Percentiles rank a stretch among this genome's conserved stretches.
phyloP scores from a whole-genome alignment of 2,113 vertebrate genomes.

The Aptenodytes forsteri region DNA sequence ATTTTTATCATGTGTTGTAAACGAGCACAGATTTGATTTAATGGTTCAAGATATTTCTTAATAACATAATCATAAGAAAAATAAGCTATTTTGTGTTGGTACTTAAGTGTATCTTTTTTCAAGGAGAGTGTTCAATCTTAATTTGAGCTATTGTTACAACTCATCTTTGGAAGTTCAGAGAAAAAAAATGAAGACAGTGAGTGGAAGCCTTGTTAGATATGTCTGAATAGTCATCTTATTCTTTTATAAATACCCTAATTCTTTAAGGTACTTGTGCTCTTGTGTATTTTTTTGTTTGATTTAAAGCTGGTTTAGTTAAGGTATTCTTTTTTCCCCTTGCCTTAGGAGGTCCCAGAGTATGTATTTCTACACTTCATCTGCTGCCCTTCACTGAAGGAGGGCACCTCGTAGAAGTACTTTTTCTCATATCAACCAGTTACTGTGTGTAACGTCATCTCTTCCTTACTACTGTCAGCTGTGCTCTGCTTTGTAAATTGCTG shows the following conservation, averaged over 20 bases:
- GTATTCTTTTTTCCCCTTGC: neutral
- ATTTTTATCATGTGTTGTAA: neutral
- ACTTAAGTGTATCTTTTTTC: neutral
- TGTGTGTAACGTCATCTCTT: slow-evolving; percentile 14
- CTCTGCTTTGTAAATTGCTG: neutral
- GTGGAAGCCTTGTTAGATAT: neutral
- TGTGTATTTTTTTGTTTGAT: neutral
- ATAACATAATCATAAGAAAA: neutral
- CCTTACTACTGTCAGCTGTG: neutral
- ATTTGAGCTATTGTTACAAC: neutral
- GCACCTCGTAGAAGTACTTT: neutral
- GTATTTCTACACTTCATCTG: neutral
- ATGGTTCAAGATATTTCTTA: neutral
- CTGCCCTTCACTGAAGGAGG: neutral
- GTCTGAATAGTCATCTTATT: neutral
- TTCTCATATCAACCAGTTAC: neutral
- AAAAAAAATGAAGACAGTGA: neutral
- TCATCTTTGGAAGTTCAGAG: neutral
- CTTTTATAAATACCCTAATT: neutral
- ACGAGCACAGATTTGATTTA: neutral
- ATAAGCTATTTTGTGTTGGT: neutral
- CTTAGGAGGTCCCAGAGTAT: neutral
- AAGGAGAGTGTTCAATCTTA: neutral
- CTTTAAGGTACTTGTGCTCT: neutral
- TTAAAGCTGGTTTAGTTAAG: neutral